Evolutionary conservation across 1,140 invertebrate genomes (phyloP).

Genomic region (Cepaea nemoralis): DNA sequence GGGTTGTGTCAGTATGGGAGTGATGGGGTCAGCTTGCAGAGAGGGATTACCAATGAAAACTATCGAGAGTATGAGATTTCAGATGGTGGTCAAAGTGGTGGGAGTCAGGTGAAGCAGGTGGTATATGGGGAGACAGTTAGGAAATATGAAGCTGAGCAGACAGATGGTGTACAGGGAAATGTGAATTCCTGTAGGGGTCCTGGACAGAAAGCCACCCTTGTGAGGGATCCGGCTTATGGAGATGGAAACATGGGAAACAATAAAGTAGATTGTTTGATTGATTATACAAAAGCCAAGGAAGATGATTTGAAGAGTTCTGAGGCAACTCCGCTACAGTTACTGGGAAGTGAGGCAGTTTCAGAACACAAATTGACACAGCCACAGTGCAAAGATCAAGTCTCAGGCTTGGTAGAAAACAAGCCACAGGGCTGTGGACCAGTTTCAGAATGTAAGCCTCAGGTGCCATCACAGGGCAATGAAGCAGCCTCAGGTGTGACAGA

Average conservation of each 20-base stretch:
- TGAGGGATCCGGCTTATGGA: neutral
- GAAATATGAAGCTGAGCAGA: neutral
- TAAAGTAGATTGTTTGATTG: neutral
- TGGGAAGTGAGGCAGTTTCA: too few relatives aligned
- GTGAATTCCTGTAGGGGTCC: neutral
- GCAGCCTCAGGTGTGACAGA: neutral
- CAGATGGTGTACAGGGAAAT: neutral
- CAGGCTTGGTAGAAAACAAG: too few relatives aligned
- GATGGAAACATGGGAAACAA: neutral
- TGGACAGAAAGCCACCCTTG: neutral
- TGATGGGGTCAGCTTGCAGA: neutral
- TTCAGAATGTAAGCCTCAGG: too few relatives aligned
- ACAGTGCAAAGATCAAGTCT: too few relatives aligned
- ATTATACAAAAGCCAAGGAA: neutral
- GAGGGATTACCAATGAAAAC: constrained; percentile 6
- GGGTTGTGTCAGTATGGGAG: neutral
- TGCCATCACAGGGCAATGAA: neutral
- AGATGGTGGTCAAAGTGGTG: neutral
- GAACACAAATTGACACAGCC: too few relatives aligned
- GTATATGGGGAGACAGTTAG: neutral
- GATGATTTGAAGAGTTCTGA: neutral
- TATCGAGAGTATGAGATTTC: neutral
- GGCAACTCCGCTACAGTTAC: too few relatives aligned
- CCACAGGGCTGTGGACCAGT: too few relatives aligned
- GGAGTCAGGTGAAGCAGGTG: neutral